phyloP scores from a whole-genome alignment of 2,797 vertebrate genomes.

The Pangasius krempfi region DNA sequence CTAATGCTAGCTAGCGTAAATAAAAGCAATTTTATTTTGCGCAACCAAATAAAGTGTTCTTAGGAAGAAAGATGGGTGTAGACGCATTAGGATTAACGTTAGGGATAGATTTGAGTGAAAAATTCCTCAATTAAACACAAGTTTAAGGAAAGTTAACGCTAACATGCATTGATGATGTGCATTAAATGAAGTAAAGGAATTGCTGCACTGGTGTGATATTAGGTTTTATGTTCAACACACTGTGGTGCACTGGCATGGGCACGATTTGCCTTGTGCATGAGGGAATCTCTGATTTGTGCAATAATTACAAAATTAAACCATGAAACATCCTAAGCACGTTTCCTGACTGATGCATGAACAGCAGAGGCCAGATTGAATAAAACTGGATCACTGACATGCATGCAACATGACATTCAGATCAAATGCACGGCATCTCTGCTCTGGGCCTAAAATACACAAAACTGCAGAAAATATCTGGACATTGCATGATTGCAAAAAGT shows the following conservation, averaged over 20 bases:
- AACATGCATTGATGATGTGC: not conserved
- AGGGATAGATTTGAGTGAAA: not conserved
- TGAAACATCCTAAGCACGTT: not conserved
- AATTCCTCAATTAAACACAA: too few species aligned
- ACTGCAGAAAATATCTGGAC: too few species aligned
- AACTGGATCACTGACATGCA: not conserved
- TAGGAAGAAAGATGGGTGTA: too few species aligned
- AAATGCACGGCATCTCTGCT: not conserved
- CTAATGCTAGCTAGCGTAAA: not conserved
- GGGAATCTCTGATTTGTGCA: not conserved
- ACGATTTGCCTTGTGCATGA: not conserved
- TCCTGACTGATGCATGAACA: not conserved
- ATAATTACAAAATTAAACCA: not conserved
- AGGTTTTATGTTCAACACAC: not conserved
- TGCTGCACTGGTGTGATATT: not conserved
- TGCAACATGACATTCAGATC: slow-evolving; percentile 16
- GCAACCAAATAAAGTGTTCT: not conserved
- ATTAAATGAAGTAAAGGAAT: not conserved
- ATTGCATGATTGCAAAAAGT: not conserved
- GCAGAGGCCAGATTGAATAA: not conserved
- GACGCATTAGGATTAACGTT: not conserved
- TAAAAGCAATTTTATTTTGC: not conserved
- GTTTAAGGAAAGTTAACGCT: not conserved
- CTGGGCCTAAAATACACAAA: not conserved
- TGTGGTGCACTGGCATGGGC: not conserved